Percentiles rank a stretch among this genome's conserved stretches.
phyloP scores from a whole-genome alignment of 2,797 vertebrate genomes.

The Alosa sapidissima region DNA sequence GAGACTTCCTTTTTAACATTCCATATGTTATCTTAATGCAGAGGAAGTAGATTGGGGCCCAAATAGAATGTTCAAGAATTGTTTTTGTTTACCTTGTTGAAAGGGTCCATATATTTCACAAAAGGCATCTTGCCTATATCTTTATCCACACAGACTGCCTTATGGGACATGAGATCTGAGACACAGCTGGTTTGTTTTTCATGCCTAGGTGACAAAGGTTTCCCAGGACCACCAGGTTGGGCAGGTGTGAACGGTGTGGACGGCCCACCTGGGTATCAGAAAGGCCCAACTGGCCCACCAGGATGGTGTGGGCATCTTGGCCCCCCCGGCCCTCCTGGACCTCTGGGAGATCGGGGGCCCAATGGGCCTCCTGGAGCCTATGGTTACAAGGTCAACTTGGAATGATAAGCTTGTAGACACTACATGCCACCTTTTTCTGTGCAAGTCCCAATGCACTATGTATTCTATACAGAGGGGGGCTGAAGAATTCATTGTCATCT shows the following conservation, averaged over 20 bases:
- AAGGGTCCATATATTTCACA: not conserved
- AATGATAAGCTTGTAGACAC: not conserved
- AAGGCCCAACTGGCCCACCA: constrained; percentile 31
- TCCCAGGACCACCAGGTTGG: constrained; percentile 18
- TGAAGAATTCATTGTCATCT: not conserved
- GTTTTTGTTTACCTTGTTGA: too few relatives aligned
- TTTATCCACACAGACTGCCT: not conserved
- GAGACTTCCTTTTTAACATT: too few relatives aligned
- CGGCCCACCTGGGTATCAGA: constrained; percentile 37
- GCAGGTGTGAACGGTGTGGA: constrained; percentile 22
- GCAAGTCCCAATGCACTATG: not conserved
- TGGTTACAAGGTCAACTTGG: constrained; percentile 21
- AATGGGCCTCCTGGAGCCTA: not conserved
- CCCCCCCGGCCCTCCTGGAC: constrained; percentile 21
- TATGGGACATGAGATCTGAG: not conserved
- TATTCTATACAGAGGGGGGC: not conserved
- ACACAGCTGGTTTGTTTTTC: not conserved
- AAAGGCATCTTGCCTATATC: not conserved
- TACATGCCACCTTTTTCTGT: not conserved
- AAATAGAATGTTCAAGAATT: too few relatives aligned
- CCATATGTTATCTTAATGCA: too few relatives aligned
- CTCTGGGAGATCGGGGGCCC: constrained; percentile 29
- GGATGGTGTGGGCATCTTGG: constrained; percentile 26
- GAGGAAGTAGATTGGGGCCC: too few relatives aligned
- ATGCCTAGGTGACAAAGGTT: constrained; percentile 29